Evolutionary conservation across 1,140 invertebrate species (phyloP), one percentile per base, ranked within the genome.

Genomic region (Apis dorsata): DNA sequence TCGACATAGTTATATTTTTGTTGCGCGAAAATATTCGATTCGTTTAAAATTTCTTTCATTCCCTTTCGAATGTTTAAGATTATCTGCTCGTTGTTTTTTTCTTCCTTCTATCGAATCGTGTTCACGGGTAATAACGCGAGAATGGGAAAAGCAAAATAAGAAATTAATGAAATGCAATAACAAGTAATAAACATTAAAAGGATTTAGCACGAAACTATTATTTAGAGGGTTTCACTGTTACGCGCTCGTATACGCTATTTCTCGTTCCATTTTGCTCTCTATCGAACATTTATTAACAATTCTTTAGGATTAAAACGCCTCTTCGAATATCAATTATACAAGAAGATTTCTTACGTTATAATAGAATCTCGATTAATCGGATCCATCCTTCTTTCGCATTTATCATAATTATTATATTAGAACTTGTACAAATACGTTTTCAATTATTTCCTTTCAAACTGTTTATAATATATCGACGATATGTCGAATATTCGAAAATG

Each of bases 121-220:
- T 53, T 76, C 60, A 21, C 11, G 19, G 62, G 49, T 63, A 65
- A 76, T 28, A 51, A 21, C 19, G 59, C 12, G 49, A 13, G 19
- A 51, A 2, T 9, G 7, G 24, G 12, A 17, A 21, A 34, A 12
- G 53, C 49, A 21, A 49, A 77, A n/a, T n/a, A 53, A n/a, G 19
- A 11, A 66, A 77, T 55, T 53, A 77, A 65, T 44, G 74, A 63
- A 77, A 77, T n/a, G 34, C 19, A 17, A 8, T 10, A 17, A 28
- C 19, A 15, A 75, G 1, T n/a, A 28, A n/a, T 49, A 2, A 63
- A 63, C 44, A 75, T 19, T 53, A 65, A 65, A 8, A 34, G 49
- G 62, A 76, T 34, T 15, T 7, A 19, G 2, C 34, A 28, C 12
- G 2, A 2, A 44, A 49, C n/a, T 2, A 59, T 21, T n/a, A 59